A percentile compares a stretch with the other conserved stretches of the same genome.
Conservation (phyloP, 2,888 invertebrate species). For the Rotaria sp. region DNA sequence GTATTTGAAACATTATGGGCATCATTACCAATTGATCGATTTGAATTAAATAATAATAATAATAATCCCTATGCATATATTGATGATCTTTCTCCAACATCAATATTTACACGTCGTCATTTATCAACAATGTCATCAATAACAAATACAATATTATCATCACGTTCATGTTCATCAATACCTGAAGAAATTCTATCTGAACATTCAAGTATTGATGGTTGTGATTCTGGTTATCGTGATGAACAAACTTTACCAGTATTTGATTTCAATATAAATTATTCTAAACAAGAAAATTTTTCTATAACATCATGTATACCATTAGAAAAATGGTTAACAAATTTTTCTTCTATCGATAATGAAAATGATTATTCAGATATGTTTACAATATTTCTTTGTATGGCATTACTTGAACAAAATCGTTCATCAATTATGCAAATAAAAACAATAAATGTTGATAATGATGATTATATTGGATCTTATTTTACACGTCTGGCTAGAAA, state of each 20-base stretch:
- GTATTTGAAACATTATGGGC: slow-evolving; percentile 95
- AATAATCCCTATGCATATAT: neutral
- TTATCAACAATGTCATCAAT: neutral
- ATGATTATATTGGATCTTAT: neutral
- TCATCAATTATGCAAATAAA: neutral
- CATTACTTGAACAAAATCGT: neutral
- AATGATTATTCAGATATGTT: slow-evolving; percentile 4
- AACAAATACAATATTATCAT: neutral
- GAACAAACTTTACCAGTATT: neutral
- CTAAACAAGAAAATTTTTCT: neutral
- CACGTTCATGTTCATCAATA: neutral
- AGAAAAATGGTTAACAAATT: neutral
- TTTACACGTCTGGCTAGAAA: neutral
- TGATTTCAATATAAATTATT: neutral
- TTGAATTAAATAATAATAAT: neutral
- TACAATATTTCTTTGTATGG: slow-evolving; percentile 7
- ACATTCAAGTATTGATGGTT: neutral
- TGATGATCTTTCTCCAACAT: neutral
- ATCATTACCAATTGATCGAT: slow-evolving; percentile 67
- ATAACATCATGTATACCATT: neutral
- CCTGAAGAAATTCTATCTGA: neutral
- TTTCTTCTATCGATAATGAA: neutral
- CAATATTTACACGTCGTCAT: neutral
- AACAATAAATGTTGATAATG: neutral
- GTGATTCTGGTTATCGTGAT: neutral